These are phyloP conservation scores for Heteromormyrus szaboi DNA, from an alignment of 2,797 vertebrate genomes.

Conservation along the genomic window DNA sequence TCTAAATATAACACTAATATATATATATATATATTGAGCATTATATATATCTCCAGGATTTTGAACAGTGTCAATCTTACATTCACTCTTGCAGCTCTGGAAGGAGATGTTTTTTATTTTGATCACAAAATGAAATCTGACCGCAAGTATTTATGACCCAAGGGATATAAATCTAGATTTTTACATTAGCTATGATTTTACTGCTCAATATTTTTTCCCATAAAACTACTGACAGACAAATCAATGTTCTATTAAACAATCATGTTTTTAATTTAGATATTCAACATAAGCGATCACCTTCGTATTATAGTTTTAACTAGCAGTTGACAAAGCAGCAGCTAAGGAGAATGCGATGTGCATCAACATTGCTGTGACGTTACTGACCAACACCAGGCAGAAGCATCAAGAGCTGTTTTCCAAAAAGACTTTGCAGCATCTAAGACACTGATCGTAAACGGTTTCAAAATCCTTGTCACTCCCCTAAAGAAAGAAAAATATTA, in stretches of 20 bases:
- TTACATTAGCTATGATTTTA: not conserved
- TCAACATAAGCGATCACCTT: not conserved
- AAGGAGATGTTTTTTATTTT: not conserved
- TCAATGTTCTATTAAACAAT: not conserved
- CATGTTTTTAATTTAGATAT: not conserved
- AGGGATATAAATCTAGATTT: not conserved
- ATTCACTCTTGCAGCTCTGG: not conserved
- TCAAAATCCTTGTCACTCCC: constrained; percentile 87
- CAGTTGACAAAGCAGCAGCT: not conserved
- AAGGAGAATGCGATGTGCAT: not conserved
- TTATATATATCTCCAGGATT: not conserved
- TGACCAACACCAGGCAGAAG: not conserved
- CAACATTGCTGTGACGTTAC: not conserved
- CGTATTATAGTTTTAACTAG: not conserved
- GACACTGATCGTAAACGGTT: constrained; percentile 86
- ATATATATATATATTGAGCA: too few species aligned
- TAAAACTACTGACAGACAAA: not conserved
- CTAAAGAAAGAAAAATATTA: constrained; percentile 50
- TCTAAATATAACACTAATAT: not conserved
- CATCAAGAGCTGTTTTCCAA: constrained; percentile 70
- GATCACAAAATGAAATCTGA: not conserved
- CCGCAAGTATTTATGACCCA: not conserved
- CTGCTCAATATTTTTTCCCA: not conserved
- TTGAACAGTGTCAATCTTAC: not conserved
- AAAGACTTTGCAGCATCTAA: constrained; percentile 86